Evolutionary conservation across 2,113 vertebrate genomes (phyloP).

Genomic region (Brachyhypopomus gauderio): DNA sequence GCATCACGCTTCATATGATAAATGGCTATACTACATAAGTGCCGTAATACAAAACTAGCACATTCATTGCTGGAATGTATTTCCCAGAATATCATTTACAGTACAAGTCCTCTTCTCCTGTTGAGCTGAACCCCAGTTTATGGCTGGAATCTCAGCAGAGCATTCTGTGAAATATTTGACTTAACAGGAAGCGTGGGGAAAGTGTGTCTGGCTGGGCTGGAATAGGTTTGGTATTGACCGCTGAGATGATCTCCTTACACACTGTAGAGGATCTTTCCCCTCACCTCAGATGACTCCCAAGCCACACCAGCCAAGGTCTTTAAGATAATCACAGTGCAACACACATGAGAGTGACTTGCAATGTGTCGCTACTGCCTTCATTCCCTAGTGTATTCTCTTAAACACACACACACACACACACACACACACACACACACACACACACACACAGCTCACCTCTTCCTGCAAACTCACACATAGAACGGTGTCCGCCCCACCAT

Average conservation of each 20-base stretch:
- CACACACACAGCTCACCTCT: conserved; percentile 23
- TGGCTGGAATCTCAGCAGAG: background rate
- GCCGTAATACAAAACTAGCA: too few species aligned
- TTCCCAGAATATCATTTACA: too few species aligned
- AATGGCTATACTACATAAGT: too few species aligned
- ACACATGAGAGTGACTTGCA: background rate
- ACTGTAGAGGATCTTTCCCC: background rate
- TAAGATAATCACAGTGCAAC: background rate
- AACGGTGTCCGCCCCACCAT: conserved; percentile 57
- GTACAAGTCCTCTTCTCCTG: too few species aligned
- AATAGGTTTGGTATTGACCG: too few species aligned
- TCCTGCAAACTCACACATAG: conserved; percentile 54
- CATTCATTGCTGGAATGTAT: too few species aligned
- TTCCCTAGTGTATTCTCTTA: conserved; percentile 34
- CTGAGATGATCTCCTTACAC: background rate
- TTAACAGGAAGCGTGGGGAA: background rate
- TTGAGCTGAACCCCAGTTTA: background rate
- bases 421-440: too few species aligned
- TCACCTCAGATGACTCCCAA: background rate
- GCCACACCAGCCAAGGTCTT: background rate
- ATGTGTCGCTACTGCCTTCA: background rate
- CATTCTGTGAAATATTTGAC: background rate
- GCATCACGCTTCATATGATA: too few species aligned
- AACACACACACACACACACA: too few species aligned
- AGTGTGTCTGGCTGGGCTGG: too few species aligned